Evolutionary conservation across 2,797 vertebrate species (phyloP).

Genomic region (Molossus alvarezi): DNA sequence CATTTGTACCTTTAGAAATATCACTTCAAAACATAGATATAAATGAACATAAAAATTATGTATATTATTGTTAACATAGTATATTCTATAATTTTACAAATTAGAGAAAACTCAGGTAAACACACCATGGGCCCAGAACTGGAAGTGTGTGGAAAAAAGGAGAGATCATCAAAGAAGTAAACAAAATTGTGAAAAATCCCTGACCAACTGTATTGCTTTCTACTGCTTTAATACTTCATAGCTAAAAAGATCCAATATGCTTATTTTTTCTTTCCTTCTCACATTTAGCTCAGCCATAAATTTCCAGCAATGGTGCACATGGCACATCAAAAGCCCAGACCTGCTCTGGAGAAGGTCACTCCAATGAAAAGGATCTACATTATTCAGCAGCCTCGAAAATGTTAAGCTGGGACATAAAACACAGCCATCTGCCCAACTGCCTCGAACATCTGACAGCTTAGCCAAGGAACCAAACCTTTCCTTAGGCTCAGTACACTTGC

Average conservation of each 20-base stretch:
- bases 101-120: constrained; percentile 44
- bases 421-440: constrained; percentile 70
- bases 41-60: background rate
- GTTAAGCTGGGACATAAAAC: constrained; percentile 88
- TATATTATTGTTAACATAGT: background rate
- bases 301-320: constrained; percentile 94
- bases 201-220: constrained; percentile 13
- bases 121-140: background rate
- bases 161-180: constrained; percentile 12
- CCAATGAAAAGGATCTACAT: constrained; percentile 90
- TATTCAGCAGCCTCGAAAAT: constrained; percentile 97
- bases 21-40: constrained; percentile 18
- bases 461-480: constrained; percentile 66
- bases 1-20: constrained; percentile 1
- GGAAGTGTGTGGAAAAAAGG: background rate
- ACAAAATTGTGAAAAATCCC: constrained; percentile 7
- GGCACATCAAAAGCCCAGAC: constrained; percentile 93
- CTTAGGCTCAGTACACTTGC: background rate
- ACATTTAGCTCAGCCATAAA: constrained; percentile 94
- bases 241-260: background rate
- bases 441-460: constrained; percentile 60
- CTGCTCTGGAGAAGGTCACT: constrained; percentile 93
- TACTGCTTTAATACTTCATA: constrained; percentile 59
- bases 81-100: constrained; percentile 38
- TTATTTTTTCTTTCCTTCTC: constrained; percentile 69